A percentile compares a stretch with the other conserved stretches of the same genome.
These are phyloP conservation scores for Drosophila nigromelanica DNA, from an alignment of 1,140 invertebrate genomes.

Conservation along the genomic window DNA sequence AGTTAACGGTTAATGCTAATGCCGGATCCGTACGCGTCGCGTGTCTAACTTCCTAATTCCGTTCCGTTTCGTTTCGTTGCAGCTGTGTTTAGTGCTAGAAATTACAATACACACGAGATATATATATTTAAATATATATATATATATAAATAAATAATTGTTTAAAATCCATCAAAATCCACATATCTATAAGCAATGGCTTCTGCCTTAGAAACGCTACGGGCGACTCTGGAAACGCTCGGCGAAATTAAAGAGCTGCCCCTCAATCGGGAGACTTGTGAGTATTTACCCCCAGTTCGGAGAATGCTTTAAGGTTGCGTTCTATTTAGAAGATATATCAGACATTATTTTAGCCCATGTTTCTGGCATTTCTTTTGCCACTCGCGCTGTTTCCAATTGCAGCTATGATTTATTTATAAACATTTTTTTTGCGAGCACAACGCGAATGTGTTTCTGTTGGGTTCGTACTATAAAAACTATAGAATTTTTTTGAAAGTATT, in stretches of 20 bases:
- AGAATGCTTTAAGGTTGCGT: background rate
- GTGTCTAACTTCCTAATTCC: slow-evolving; percentile 58
- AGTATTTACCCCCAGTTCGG: slow-evolving; percentile 53
- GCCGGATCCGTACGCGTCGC: slow-evolving; percentile 64
- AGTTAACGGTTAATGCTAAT: slow-evolving; percentile 78
- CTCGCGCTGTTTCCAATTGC: slow-evolving; percentile 59
- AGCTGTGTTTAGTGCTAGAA: slow-evolving; percentile 38
- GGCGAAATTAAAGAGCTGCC: slow-evolving; percentile 73
- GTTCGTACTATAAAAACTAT: background rate
- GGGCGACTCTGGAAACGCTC: slow-evolving; percentile 61
- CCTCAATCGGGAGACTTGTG: slow-evolving; percentile 77
- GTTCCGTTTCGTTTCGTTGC: slow-evolving; percentile 50
- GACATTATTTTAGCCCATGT: slow-evolving; percentile 13
- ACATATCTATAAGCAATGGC: slow-evolving; percentile 60
- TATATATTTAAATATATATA: slow-evolving; percentile 14
- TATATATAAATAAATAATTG: slow-evolving; percentile 1
- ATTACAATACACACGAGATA: too few relatives aligned
- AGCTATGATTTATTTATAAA: slow-evolving; percentile 78
- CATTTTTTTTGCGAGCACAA: slow-evolving; percentile 33
- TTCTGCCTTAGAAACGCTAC: slow-evolving; percentile 74
- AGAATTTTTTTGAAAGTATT: background rate
- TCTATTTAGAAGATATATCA: slow-evolving; percentile 39
- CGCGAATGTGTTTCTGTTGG: background rate
- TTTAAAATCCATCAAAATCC: slow-evolving; percentile 16
- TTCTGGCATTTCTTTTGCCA: background rate